A percentile compares a stretch with the other conserved stretches of the same genome.
phyloP scores from a whole-genome alignment of 2,888 invertebrate genomes.

The Hydroisotoma schaefferi region DNA sequence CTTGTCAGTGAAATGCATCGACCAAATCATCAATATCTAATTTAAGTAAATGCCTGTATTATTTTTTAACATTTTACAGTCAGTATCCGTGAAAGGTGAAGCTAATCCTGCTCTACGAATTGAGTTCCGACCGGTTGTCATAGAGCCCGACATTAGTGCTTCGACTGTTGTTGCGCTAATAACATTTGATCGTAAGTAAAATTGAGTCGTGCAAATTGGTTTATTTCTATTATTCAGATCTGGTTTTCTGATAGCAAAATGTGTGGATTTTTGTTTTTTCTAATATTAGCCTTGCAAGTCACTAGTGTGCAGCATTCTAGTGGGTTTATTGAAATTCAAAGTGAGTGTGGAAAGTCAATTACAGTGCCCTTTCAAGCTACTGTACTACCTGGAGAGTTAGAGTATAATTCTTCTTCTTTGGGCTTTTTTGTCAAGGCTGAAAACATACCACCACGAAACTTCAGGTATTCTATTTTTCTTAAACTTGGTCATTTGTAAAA shows the following conservation, averaged over 20 bases:
- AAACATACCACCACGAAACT: slow-evolving; percentile 43
- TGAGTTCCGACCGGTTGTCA: slow-evolving; percentile 63
- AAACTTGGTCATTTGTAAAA: neutral
- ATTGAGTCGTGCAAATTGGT: too few relatives aligned
- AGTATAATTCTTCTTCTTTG: slow-evolving; percentile 56
- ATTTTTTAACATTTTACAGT: slow-evolving; percentile 35
- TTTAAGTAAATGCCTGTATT: slow-evolving; percentile 1
- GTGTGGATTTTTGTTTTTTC: neutral
- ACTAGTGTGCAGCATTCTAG: slow-evolving; percentile 38
- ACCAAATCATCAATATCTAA: too few relatives aligned
- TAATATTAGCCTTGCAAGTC: slow-evolving; percentile 34
- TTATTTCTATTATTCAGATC: too few relatives aligned
- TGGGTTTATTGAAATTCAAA: slow-evolving; percentile 46
- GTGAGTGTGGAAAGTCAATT: slow-evolving; percentile 45
- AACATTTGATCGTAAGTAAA: slow-evolving; percentile 66
- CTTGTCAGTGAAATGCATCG: too few relatives aligned
- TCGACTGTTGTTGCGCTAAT: slow-evolving; percentile 65
- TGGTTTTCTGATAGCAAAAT: neutral
- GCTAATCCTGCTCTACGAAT: slow-evolving; percentile 59
- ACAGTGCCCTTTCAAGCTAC: slow-evolving; percentile 64
- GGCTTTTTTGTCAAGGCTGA: slow-evolving; percentile 47
- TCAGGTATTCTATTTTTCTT: slow-evolving; percentile 32
- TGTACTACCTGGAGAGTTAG: slow-evolving; percentile 60
- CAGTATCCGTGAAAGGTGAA: slow-evolving; percentile 49
- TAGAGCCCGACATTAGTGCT: slow-evolving; percentile 63